Conservation (phyloP, 2,113 vertebrate genomes). For the Alethe diademata region DNA sequence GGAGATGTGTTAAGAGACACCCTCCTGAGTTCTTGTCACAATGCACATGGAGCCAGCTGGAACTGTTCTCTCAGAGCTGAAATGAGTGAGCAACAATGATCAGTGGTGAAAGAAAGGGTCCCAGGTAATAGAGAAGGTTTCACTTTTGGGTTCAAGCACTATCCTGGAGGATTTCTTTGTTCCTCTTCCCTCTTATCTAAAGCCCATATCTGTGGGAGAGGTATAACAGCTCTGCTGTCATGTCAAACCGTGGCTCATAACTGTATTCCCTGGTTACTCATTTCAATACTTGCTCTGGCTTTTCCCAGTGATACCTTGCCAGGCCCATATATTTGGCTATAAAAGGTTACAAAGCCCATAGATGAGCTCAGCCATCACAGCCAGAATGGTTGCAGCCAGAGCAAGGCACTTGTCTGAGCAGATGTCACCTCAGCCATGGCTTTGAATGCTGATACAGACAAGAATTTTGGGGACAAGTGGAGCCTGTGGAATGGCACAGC, state of each 20-base stretch:
- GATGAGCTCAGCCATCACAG: not conserved
- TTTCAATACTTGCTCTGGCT: not conserved
- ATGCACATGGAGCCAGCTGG: not conserved
- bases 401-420: not conserved
- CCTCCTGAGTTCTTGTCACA: not conserved
- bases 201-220: not conserved
- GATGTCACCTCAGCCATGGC: not conserved
- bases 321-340: fast-evolving
- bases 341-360: not conserved
- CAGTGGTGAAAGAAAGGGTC: not conserved
- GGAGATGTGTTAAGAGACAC: not conserved
- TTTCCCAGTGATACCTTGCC: not conserved
- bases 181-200: not conserved
- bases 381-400: not conserved
- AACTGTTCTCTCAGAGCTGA: not conserved
- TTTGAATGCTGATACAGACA: not conserved
- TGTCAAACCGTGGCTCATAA: not conserved
- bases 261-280: not conserved
- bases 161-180: not conserved
- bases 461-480: not conserved
- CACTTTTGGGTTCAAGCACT: not conserved
- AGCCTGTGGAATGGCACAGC: not conserved
- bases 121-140: not conserved
- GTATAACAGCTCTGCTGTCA: not conserved
- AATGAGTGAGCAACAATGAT: not conserved